Evolutionary conservation across 1,140 invertebrate species (phyloP).

Genomic region (Sinella curviseta): DNA sequence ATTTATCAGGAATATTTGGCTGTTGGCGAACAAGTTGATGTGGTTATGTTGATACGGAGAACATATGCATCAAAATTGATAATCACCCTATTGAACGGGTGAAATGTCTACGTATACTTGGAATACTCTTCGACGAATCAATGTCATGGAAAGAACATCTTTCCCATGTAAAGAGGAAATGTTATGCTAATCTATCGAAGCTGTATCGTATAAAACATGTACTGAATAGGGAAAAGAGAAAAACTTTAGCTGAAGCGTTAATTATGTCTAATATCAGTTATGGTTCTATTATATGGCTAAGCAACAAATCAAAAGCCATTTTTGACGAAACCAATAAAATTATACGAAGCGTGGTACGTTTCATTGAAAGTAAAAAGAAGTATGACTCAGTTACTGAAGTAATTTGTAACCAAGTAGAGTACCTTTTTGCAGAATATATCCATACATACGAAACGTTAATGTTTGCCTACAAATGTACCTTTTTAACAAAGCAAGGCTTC

Average conservation of each 20-base stretch:
- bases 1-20: too few relatives aligned
- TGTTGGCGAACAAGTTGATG: too few relatives aligned
- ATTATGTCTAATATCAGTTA: neutral
- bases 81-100: too few relatives aligned
- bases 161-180: neutral
- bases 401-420: too few relatives aligned
- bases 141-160: neutral
- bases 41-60: too few relatives aligned
- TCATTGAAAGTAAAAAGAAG: neutral
- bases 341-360: neutral
- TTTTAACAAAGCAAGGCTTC: too few relatives aligned
- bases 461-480: too few relatives aligned
- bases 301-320: neutral
- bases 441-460: too few relatives aligned
- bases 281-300: neutral
- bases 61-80: too few relatives aligned
- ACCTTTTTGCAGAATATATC: too few relatives aligned
- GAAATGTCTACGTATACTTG: too few relatives aligned
- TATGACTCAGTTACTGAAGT: neutral
- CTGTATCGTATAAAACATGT: neutral
- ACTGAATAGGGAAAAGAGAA: neutral
- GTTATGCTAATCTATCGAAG: neutral
- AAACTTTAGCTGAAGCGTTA: neutral
- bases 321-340: neutral
- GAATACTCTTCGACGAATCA: neutral